phyloP scores from a whole-genome alignment of 2,797 vertebrate species.

The Xenopus petersii region DNA sequence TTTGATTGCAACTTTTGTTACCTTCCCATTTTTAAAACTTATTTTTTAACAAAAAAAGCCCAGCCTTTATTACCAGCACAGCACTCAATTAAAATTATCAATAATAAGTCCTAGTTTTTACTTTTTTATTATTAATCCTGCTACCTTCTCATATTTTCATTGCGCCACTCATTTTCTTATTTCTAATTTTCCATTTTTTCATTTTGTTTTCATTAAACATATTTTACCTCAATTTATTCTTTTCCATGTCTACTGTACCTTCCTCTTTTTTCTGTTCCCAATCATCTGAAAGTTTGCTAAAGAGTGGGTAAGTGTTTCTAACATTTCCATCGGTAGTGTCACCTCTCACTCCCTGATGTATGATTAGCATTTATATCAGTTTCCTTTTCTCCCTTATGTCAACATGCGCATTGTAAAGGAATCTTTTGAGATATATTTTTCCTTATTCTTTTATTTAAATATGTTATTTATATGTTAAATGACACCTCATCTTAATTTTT shows the following conservation, averaged over 20 bases:
- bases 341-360: slow-evolving; percentile 77
- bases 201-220: slow-evolving; percentile 60
- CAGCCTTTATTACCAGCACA: too few relatives aligned
- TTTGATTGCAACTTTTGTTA: too few relatives aligned
- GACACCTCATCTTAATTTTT: too few relatives aligned
- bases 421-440: slow-evolving; percentile 64
- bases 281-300: slow-evolving; percentile 94
- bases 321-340: slow-evolving; percentile 79
- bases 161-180: neutral
- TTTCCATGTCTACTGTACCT: slow-evolving; percentile 74
- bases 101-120: too few relatives aligned
- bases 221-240: slow-evolving; percentile 65
- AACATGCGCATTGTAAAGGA: slow-evolving; percentile 78
- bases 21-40: too few relatives aligned
- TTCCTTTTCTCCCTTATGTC: slow-evolving; percentile 73
- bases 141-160: neutral
- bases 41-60: too few relatives aligned
- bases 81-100: too few relatives aligned
- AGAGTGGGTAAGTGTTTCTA: slow-evolving; percentile 89
- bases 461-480: slow-evolving; percentile 45
- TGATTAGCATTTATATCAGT: slow-evolving; percentile 86
- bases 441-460: slow-evolving; percentile 63
- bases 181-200: slow-evolving; percentile 48
- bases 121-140: neutral
- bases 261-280: slow-evolving; percentile 75